Percentiles rank a stretch among this genome's conserved stretches.
These are phyloP conservation scores for Smutsia gigantea DNA, from an alignment of 2,797 vertebrate genomes.

Conservation along the genomic window DNA sequence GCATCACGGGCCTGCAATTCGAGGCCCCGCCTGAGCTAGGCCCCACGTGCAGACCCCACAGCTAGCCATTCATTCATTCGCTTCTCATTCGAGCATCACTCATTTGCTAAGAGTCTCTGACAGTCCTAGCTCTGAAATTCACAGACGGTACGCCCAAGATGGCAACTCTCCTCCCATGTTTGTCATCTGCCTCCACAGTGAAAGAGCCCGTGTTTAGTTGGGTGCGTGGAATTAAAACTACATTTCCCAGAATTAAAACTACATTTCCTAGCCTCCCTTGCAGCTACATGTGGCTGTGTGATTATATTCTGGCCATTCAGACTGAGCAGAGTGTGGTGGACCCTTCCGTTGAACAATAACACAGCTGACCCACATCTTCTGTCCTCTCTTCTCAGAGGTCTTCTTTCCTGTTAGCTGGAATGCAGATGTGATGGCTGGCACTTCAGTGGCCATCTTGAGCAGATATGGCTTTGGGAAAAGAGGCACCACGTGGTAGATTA, in stretches of 20 bases:
- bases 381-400: not conserved
- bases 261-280: not conserved
- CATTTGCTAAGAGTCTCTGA: not conserved
- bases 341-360: not conserved
- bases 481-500: not conserved
- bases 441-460: not conserved
- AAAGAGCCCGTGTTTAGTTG: fast-evolving
- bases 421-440: not conserved
- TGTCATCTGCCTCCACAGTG: too few species aligned
- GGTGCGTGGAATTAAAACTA: not conserved
- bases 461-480: not conserved
- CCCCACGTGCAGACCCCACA: not conserved
- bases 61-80: fast-evolving
- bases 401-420: not conserved
- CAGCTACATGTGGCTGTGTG: not conserved
- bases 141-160: not conserved
- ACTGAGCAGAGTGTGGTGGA: not conserved
- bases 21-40: not conserved
- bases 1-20: fast-evolving
- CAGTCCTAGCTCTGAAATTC: not conserved
- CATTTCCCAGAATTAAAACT: not conserved
- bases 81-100: not conserved
- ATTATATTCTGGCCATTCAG: not conserved
- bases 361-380: not conserved
- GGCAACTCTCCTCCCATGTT: not conserved